Evolutionary conservation across 1,140 invertebrate genomes (phyloP), one percentile per base, ranked within the genome.

Genomic region (Antheraea mylitta): DNA sequence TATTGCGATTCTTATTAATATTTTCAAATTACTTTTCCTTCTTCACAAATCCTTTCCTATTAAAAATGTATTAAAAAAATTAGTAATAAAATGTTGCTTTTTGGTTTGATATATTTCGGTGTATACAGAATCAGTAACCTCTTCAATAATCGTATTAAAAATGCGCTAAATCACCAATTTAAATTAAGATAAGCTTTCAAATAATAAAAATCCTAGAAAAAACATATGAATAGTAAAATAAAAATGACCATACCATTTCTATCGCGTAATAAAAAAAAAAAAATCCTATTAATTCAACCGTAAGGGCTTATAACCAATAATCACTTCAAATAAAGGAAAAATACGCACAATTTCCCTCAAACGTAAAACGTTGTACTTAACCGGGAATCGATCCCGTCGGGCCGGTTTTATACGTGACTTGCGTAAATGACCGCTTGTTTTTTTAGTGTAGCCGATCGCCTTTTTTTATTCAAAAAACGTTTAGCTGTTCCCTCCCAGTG

Each of bases 381-480:
- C 37, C 61, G 19, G 61, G 22, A 63, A 63, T 63, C 61, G 61
- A 63, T 63, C 61, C 61, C 61, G 30, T 36, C 11, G 22, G 61
- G 37, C 45, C 45, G 45, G 16, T n/a, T 53, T 48, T 63, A n/a
- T 63, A 30, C 19, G 30, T 63, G 61, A 63, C 61, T 30, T 30
- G 16, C 37, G 5, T 37, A 63, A 63, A 63, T 63, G 61, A 63
- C 30, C 22, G 61, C 61, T n/a, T n/a, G 59, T 60, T 60, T 36
- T 37, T 63, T 36, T 36, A 53, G 45, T 53, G 13, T 53, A 13
- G 16, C 45, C 11, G 45, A 16, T n/a, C 45, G 16, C 6, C 16
- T 53, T 53, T 13, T 53, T 53, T 53, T 53, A 53, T 53, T 53
- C 45, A 53, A 53, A 53, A 53, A 53, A 53, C 11, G 11, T 16